A percentile compares a stretch with the other conserved stretches of the same genome.
Evolutionary conservation across 2,888 invertebrate species (phyloP).

Genomic region (Xylocampa areola): DNA sequence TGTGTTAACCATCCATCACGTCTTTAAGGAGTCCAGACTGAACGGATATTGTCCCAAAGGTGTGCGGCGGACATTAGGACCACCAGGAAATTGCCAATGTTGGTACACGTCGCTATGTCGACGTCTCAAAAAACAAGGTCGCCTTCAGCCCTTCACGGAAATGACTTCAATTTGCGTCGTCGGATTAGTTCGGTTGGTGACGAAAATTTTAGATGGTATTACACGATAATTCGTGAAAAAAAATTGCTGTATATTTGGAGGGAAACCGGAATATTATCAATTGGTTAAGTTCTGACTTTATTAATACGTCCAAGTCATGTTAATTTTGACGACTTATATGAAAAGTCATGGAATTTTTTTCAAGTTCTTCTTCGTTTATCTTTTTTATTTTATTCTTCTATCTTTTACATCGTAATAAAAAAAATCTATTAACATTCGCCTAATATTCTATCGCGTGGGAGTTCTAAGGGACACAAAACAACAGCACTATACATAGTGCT

Average conservation of each 20-base stretch:
- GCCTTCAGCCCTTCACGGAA: slow-evolving; percentile 51
- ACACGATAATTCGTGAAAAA: slow-evolving; percentile 34
- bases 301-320: background rate
- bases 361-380: too few relatives aligned
- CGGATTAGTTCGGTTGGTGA: slow-evolving; percentile 51
- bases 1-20: slow-evolving; percentile 17
- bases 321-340: too few relatives aligned
- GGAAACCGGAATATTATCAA: slow-evolving; percentile 24
- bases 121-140: slow-evolving; percentile 56
- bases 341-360: too few relatives aligned
- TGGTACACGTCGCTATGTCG: slow-evolving; percentile 37
- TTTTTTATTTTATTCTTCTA: too few relatives aligned
- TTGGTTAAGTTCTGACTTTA: slow-evolving; percentile 9
- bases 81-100: slow-evolving; percentile 61
- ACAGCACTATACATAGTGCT: too few relatives aligned
- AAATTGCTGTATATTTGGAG: slow-evolving; percentile 4
- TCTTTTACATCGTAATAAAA: too few relatives aligned
- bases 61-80: slow-evolving; percentile 50
- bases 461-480: too few relatives aligned
- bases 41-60: slow-evolving; percentile 50
- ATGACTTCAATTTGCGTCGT: slow-evolving; percentile 62
- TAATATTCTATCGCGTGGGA: too few relatives aligned
- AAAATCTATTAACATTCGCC: too few relatives aligned
- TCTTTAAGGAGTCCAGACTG: slow-evolving; percentile 15
- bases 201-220: slow-evolving; percentile 49